Evolutionary conservation across 2,113 vertebrate genomes (phyloP).

Genomic region (Eurypyga helias): DNA sequence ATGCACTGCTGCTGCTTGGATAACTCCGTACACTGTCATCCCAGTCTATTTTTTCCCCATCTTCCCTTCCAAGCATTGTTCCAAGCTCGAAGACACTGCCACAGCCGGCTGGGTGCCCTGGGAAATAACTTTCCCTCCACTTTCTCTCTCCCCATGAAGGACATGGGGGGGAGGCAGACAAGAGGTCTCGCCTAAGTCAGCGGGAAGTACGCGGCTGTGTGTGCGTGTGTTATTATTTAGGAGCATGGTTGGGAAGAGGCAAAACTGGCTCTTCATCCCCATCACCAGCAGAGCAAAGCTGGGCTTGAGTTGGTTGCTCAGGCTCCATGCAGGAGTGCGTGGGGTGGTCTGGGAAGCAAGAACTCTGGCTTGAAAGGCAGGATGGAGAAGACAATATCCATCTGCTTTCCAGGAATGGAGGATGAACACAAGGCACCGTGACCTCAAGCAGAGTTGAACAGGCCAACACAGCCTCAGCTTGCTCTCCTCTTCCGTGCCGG

Average conservation of each 20-base stretch:
- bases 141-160: conserved; percentile 36
- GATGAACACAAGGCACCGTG: neutral
- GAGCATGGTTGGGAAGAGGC: neutral
- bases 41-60: neutral
- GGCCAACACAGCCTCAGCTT: neutral
- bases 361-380: neutral
- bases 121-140: conserved; percentile 46
- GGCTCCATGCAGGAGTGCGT: neutral
- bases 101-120: conserved; percentile 20
- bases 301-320: neutral
- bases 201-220: neutral
- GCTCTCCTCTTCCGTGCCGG: neutral
- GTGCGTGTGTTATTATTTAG: neutral
- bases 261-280: neutral
- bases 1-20: neutral
- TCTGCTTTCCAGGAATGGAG: neutral
- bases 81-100: neutral
- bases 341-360: neutral
- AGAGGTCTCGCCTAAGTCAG: neutral
- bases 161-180: neutral
- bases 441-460: neutral
- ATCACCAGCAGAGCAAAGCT: neutral
- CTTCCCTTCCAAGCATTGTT: conserved; percentile 55
- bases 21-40: neutral
- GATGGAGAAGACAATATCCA: neutral